phyloP scores from a whole-genome alignment of 2,113 vertebrate species.

The Ivindomyrus marchei region DNA sequence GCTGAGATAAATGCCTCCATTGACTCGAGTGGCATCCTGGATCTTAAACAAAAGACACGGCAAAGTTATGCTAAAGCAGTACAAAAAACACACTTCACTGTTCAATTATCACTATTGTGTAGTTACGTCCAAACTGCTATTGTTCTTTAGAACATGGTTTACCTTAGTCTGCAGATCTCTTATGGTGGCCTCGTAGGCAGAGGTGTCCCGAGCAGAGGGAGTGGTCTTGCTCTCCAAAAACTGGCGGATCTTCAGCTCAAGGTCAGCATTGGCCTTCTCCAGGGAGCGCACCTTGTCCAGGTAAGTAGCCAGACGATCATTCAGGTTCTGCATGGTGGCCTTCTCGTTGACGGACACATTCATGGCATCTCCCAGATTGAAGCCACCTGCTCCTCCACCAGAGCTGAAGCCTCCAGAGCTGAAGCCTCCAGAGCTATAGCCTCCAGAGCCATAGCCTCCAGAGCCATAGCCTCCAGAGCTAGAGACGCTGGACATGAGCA shows the following conservation, averaged over 20 bases:
- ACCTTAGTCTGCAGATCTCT: slow-evolving; percentile 78
- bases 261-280: slow-evolving; percentile 35
- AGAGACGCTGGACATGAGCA: slow-evolving; percentile 40
- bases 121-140: background rate
- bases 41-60: slow-evolving; percentile 57
- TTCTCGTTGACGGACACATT: background rate
- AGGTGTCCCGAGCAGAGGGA: slow-evolving; percentile 61
- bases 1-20: slow-evolving; percentile 58
- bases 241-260: slow-evolving; percentile 76
- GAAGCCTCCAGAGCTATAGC: slow-evolving; percentile 24
- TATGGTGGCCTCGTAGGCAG: slow-evolving; percentile 63
- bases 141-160: background rate
- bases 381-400: slow-evolving; percentile 19
- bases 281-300: background rate
- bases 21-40: slow-evolving; percentile 54
- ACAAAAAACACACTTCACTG: background rate
- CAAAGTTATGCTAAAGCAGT: background rate
- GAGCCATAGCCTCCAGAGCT: slow-evolving; percentile 17
- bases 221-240: slow-evolving; percentile 74
- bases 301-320: background rate
- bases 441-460: slow-evolving; percentile 20
- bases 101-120: background rate
- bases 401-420: background rate
- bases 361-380: background rate
- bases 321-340: background rate